Percentiles rank a stretch among this genome's conserved stretches.
phyloP scores from a whole-genome alignment of 2,797 vertebrate species.

The Acrossocheilus wenchowensis region DNA sequence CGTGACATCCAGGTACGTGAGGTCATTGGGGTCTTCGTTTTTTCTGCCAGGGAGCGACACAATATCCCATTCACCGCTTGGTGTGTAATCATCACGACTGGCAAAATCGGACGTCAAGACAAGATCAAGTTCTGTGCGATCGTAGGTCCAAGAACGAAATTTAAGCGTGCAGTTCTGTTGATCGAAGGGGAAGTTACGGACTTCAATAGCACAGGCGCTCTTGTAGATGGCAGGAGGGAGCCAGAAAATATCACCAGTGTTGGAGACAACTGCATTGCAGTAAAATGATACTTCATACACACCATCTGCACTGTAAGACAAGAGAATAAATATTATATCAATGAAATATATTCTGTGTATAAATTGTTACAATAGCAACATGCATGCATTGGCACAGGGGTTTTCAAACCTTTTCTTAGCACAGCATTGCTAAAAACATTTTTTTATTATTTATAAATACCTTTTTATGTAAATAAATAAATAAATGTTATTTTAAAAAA shows the following conservation, averaged over 20 bases:
- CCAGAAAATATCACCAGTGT: constrained; percentile 83
- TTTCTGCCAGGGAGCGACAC: constrained; percentile 80
- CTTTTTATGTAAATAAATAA: not conserved
- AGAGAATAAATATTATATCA: not conserved
- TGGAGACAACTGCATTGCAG: constrained; percentile 81
- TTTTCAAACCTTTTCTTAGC: not conserved
- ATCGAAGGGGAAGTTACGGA: constrained; percentile 84
- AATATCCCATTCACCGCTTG: constrained; percentile 85
- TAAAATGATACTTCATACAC: constrained; percentile 87
- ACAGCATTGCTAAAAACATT: not conserved
- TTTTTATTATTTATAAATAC: not conserved
- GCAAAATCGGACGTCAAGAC: constrained; percentile 81
- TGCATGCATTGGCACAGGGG: not conserved
- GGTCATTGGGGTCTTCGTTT: constrained; percentile 79
- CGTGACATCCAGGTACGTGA: constrained; percentile 82
- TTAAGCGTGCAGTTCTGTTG: constrained; percentile 86
- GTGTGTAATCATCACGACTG: constrained; percentile 82
- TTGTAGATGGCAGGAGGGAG: constrained; percentile 85
- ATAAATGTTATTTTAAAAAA: too few species aligned
- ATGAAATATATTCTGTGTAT: not conserved
- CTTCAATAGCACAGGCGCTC: constrained; percentile 83
- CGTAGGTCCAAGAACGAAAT: constrained; percentile 86
- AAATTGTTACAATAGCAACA: not conserved
- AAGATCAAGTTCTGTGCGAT: constrained; percentile 82
- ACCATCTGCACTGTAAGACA: constrained; percentile 77